Percentiles rank a stretch among this genome's conserved stretches.
Evolutionary conservation across 1,140 invertebrate genomes (phyloP).

Genomic region (Mercenaria mercenaria): DNA sequence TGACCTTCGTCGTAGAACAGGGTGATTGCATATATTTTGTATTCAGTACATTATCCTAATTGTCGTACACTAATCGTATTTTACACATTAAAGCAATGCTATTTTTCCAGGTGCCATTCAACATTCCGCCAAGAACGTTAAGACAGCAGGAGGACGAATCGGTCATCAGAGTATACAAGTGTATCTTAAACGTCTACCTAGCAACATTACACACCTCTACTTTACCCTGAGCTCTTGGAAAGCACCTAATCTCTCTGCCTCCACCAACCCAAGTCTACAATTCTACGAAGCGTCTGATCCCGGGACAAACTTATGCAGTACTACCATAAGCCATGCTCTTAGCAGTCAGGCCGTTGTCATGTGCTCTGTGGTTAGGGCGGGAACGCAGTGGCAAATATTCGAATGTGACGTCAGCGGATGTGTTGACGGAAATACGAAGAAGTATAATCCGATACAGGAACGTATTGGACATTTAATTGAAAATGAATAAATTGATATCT

Average conservation of each 20-base stretch:
- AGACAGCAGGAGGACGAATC: conserved; percentile 3
- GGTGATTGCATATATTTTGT: too few relatives aligned
- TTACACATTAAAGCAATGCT: too few relatives aligned
- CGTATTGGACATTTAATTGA: neutral
- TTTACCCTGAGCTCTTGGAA: conserved; percentile 45
- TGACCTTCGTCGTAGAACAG: too few relatives aligned
- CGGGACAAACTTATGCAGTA: conserved; percentile 35
- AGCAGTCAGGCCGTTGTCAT: conserved; percentile 62
- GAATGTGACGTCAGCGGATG: conserved; percentile 36
- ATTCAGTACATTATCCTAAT: too few relatives aligned
- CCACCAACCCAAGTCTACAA: conserved; percentile 35
- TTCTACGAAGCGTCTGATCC: conserved; percentile 14
- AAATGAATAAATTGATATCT: neutral
- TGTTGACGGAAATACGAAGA: conserved; percentile 50
- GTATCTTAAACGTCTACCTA: conserved; percentile 7
- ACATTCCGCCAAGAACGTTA: conserved; percentile 29
- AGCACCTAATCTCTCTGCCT: conserved; percentile 41
- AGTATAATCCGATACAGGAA: conserved; percentile 44
- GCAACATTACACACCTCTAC: conserved; percentile 34
- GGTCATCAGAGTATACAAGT: conserved; percentile 36
- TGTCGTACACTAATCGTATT: too few relatives aligned
- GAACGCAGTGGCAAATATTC: conserved; percentile 55
- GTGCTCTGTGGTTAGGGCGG: conserved; percentile 50
- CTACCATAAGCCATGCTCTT: conserved; percentile 33
- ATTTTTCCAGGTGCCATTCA: conserved; percentile 18